These are phyloP conservation scores for Lepilemur septentrionalis DNA, from an alignment of 2,797 vertebrate genomes.

Conservation along the genomic window DNA sequence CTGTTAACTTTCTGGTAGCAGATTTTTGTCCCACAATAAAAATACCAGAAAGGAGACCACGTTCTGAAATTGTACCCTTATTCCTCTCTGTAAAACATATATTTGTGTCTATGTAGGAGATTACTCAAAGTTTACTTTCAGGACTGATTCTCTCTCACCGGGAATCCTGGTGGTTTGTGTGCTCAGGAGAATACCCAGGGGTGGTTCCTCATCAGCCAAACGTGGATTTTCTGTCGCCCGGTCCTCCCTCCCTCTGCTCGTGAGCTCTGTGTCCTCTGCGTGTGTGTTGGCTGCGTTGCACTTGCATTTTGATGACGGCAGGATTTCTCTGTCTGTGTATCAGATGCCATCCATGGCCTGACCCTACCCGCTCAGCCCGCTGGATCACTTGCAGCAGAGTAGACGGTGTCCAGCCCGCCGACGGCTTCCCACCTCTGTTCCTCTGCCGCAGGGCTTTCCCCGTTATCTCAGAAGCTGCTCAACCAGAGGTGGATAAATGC, in stretches of 20 bases:
- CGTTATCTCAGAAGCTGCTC: neutral
- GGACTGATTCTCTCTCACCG: neutral
- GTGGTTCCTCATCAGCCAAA: rapidly evolving
- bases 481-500: neutral
- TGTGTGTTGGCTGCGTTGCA: rapidly evolving
- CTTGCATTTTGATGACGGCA: neutral
- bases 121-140: neutral
- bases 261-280: neutral
- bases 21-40: neutral
- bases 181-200: too few relatives aligned
- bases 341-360: rapidly evolving
- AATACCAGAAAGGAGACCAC: neutral
- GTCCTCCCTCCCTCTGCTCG: neutral
- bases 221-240: neutral
- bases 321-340: neutral
- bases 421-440: neutral
- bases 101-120: neutral
- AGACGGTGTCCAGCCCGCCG: neutral
- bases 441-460: too few relatives aligned
- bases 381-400: neutral
- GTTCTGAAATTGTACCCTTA: neutral
- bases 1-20: neutral
- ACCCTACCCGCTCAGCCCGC: neutral
- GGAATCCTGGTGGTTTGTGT: neutral
- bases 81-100: neutral